These are phyloP conservation scores for Lycorma delicatula DNA, from an alignment of 1,140 invertebrate genomes.

Conservation along the genomic window DNA sequence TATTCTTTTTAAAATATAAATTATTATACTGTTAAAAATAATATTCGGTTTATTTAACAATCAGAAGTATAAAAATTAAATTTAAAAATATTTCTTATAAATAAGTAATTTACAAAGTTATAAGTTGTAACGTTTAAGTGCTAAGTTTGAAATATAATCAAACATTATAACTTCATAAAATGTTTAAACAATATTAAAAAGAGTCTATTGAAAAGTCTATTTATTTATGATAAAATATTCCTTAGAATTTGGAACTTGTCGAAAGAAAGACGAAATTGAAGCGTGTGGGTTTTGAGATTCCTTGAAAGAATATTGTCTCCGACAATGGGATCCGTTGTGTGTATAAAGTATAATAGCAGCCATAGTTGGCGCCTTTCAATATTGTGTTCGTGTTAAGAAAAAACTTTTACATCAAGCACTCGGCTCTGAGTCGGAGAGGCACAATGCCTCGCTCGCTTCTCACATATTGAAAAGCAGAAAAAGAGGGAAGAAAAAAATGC, in stretches of 20 bases:
- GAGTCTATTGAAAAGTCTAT: no score
- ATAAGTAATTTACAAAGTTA: no score
- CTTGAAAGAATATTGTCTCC: constrained; percentile 2
- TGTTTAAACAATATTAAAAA: no score
- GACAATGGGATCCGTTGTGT: constrained; percentile 3
- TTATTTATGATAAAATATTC: not conserved
- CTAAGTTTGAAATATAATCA: no score
- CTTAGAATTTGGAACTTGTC: not conserved
- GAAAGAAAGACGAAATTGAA: not conserved
- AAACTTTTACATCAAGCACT: constrained; percentile 1
- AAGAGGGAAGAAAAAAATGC: constrained; percentile 5
- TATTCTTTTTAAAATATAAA: no score
- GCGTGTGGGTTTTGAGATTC: not conserved
- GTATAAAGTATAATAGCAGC: not conserved
- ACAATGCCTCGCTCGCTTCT: not conserved
- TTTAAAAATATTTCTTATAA: no score
- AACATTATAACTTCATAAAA: no score
- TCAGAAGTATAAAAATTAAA: no score
- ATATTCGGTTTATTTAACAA: no score
- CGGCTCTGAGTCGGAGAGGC: not conserved
- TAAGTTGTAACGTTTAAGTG: no score
- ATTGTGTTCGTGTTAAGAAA: constrained; percentile 4
- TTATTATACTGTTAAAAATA: no score
- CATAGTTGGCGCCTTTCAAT: not conserved
- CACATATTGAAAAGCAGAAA: constrained; percentile 5